These are phyloP conservation scores for Drosophila anomelani DNA, from an alignment of 2,888 invertebrate species.

Conservation along the genomic window DNA sequence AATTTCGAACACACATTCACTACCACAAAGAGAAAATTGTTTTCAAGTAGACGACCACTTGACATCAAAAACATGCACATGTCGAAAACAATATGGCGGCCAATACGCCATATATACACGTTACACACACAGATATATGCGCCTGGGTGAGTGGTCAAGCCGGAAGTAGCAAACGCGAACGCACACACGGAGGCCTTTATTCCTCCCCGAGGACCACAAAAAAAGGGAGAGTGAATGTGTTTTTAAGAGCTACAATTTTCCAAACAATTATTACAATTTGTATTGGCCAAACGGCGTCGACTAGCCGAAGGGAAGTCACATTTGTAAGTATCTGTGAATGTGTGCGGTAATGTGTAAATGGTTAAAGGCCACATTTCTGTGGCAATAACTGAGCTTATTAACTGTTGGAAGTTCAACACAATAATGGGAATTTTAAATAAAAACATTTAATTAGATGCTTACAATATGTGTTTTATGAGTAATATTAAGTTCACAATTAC, in stretches of 20 bases:
- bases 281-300: constrained; percentile 49
- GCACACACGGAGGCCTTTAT: constrained; percentile 42
- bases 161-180: constrained; percentile 39
- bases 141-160: constrained; percentile 26
- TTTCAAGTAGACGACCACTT: constrained; percentile 55
- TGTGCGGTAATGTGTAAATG: constrained; percentile 30
- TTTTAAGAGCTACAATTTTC: constrained; percentile 74
- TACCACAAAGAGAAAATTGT: constrained; percentile 40
- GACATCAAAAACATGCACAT: constrained; percentile 69
- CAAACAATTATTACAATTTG: constrained; percentile 75
- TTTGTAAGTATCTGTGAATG: constrained; percentile 1
- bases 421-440: not conserved
- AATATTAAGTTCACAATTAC: not conserved
- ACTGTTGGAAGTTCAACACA: not conserved
- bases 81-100: constrained; percentile 73
- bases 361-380: constrained; percentile 35
- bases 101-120: constrained; percentile 35
- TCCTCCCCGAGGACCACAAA: constrained; percentile 46
- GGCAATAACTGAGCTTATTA: not conserved
- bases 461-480: not conserved
- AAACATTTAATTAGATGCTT: not conserved
- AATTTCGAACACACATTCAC: constrained; percentile 20
- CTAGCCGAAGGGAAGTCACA: constrained; percentile 16
- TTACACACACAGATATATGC: constrained; percentile 17
- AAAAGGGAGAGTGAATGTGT: constrained; percentile 49